These are phyloP conservation scores for Drosophila anomalipes DNA, from an alignment of 2,888 invertebrate species.

Conservation along the genomic window DNA sequence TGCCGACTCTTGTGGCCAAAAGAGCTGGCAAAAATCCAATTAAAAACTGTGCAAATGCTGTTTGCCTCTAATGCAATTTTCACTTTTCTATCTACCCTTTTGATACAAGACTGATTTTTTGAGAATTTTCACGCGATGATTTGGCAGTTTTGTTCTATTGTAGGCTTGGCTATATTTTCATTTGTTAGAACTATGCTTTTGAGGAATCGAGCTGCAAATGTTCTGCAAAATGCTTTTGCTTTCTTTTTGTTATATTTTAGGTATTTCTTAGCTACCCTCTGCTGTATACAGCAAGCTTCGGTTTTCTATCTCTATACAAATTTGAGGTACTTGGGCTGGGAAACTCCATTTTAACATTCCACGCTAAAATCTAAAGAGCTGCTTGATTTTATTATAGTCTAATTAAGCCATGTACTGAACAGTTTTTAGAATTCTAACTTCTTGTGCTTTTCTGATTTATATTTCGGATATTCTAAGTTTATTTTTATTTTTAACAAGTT, in stretches of 20 bases:
- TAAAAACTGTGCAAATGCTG: constrained; percentile 69
- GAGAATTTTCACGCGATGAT: constrained; percentile 10
- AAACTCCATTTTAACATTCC: neutral
- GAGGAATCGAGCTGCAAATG: neutral
- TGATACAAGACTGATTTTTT: constrained; percentile 12
- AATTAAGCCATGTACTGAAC: neutral
- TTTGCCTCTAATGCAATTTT: constrained; percentile 69
- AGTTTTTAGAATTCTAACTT: neutral
- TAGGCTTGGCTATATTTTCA: neutral
- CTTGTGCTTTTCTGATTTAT: neutral
- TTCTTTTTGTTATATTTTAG: constrained; percentile 1
- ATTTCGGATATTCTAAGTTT: neutral
- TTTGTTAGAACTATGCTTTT: constrained; percentile 1
- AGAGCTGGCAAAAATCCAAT: constrained; percentile 73
- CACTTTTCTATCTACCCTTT: constrained; percentile 53
- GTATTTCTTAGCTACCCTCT: neutral
- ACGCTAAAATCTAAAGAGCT: neutral
- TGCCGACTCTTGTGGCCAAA: constrained; percentile 10
- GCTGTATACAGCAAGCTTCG: neutral
- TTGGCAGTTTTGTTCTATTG: neutral
- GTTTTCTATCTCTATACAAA: neutral
- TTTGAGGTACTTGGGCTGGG: neutral
- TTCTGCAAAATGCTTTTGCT: neutral
- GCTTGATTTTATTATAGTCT: neutral
- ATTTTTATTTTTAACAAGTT: neutral